A percentile compares a stretch with the other conserved stretches of the same genome.
Conservation (phyloP, 2,888 invertebrate genomes). For the Mythimna impura region DNA sequence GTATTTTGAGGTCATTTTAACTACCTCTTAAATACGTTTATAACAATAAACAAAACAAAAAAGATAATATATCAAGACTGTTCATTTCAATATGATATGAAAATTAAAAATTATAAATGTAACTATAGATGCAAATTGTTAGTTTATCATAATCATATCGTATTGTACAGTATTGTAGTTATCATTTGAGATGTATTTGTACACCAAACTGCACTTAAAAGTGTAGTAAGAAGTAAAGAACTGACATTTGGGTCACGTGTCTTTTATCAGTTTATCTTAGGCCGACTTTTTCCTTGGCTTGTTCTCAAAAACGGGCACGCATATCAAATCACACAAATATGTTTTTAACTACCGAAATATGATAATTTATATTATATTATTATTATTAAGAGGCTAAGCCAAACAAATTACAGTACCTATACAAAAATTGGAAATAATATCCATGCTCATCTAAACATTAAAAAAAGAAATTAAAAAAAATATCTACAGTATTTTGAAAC, state of each 20-base stretch:
- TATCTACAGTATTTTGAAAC: neutral
- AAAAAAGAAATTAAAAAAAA: neutral
- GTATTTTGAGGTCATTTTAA: slow-evolving; percentile 15
- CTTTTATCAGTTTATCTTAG: neutral
- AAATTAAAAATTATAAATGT: neutral
- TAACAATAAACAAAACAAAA: slow-evolving; percentile 4
- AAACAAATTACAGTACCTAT: neutral
- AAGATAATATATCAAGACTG: slow-evolving; percentile 4
- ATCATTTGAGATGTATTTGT: slow-evolving; percentile 1
- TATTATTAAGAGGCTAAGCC: neutral
- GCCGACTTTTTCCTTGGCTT: neutral
- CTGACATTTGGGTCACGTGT: neutral
- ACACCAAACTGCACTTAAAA: slow-evolving; percentile 19
- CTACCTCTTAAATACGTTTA: neutral
- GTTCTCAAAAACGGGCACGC: neutral
- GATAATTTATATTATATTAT: no score
- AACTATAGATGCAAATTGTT: neutral
- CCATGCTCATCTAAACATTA: neutral
- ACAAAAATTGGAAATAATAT: neutral
- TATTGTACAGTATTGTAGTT: slow-evolving; percentile 23
- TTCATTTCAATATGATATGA: slow-evolving; percentile 7
- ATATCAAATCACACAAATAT: neutral
- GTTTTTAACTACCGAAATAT: neutral
- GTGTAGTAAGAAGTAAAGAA: slow-evolving; percentile 3
- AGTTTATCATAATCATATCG: slow-evolving; percentile 7